Base-by-base conservation (phyloP, 1,140 invertebrate genomes). In the Drosophila asahinai region DNA sequence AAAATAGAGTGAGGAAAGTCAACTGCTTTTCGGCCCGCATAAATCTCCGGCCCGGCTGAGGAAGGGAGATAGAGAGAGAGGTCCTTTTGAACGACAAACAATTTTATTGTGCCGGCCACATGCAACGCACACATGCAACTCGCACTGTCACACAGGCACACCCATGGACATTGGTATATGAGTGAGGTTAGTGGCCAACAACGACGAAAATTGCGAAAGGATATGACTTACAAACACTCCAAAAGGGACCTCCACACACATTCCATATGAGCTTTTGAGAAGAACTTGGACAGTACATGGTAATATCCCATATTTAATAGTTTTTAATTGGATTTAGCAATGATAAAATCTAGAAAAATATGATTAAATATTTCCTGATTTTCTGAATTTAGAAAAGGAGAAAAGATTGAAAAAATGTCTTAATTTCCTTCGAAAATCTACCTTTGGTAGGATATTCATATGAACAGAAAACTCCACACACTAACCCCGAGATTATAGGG, bases 191-290 rank as follows among this genome's bases (percentile, higher is more conserved):
- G 70, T 83, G 80, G 71, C 77, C 83, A 86, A 77, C 73, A 81
- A 65, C 84, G 77, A 83, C 81, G 86, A 89, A 84, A 86, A 86
- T 86, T 87, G 83, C 83, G 77, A 89, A 89, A 89, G 84, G 84
- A 87, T 87, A 89, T 87, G 77, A 83, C 73, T 87, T 87, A 75
- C 61, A 61, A 51, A 68, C 80, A 72, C 60, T 72, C 71, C 30
- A 40, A 40, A 14, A 42, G 30, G 17, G 51, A 45, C 43, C 12
- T 12, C 5, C 59, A 47, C 63, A 49, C 66, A 66, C 22, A 67
- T 17, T 19, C 66, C 17, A 64, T 40, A 70, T 22, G 38, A 43
- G 25, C 14, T 27, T n/a, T 25, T 1, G n/a, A 12, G 47, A 27
- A 38, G 15, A 17, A 11, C 8, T 17, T 5, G 36, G 17, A 27